phyloP scores from a whole-genome alignment of 2,888 invertebrate genomes.

The Chymomyza procnemis region DNA sequence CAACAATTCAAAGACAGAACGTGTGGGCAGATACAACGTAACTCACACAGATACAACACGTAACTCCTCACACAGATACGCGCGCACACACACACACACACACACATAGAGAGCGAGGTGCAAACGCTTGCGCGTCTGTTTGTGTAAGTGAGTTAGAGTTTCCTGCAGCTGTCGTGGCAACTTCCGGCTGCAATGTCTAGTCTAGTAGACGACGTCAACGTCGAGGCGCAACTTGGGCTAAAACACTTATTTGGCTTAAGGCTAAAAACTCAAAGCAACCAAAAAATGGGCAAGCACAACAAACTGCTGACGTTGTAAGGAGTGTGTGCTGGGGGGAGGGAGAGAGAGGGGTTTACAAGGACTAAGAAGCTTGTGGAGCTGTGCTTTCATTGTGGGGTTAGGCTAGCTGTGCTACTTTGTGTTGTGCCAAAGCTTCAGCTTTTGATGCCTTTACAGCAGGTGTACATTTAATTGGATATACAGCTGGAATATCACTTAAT shows the following conservation, averaged over 20 bases:
- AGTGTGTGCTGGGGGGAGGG: too few species aligned
- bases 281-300: conserved; percentile 33
- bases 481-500: background rate
- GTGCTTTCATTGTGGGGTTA: too few species aligned
- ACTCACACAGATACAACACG: conserved; percentile 34
- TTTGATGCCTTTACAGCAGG: background rate
- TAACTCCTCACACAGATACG: conserved; percentile 34
- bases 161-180: conserved; percentile 73
- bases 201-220: conserved; percentile 32
- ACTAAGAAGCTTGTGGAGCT: too few species aligned
- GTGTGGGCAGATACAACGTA: conserved; percentile 10
- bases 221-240: conserved; percentile 43
- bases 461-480: background rate
- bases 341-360: too few species aligned
- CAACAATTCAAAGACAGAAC: conserved; percentile 53
- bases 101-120: conserved; percentile 30
- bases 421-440: background rate
- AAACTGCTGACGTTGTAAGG: conserved; percentile 8
- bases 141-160: conserved; percentile 71
- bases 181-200: conserved; percentile 60
- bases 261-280: conserved; percentile 70
- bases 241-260: conserved; percentile 71
- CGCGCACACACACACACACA: conserved; percentile 30
- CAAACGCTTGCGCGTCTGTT: conserved; percentile 36
- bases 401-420: conserved; percentile 32